Percentiles rank a stretch among this genome's conserved stretches.
phyloP scores from a whole-genome alignment of 92 coral and sea anemone genomes.

The Porites lobata region DNA sequence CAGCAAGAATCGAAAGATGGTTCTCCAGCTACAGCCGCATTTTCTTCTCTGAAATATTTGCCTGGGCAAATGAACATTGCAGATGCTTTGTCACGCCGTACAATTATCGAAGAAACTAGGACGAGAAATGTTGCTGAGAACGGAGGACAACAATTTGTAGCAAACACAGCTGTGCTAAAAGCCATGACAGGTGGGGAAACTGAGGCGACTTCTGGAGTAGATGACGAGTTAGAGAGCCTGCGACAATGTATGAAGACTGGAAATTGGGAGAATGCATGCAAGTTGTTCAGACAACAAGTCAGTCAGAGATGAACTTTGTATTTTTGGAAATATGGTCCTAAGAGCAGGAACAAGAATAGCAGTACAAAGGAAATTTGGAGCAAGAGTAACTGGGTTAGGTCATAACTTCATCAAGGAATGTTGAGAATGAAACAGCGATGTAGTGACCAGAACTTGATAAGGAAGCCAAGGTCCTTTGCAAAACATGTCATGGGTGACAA shows the following conservation, averaged over 20 bases:
- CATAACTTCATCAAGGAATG: not conserved
- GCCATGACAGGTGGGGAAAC: slow-evolving; percentile 40
- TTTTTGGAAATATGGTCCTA: slow-evolving; percentile 1
- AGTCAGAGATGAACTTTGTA: slow-evolving; percentile 5
- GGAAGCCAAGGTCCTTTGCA: not conserved
- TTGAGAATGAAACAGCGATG: too few species aligned
- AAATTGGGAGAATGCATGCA: slow-evolving; percentile 46
- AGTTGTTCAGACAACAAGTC: not conserved
- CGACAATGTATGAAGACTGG: slow-evolving; percentile 44
- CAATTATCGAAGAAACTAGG: slow-evolving; percentile 4
- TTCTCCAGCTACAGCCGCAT: too few species aligned
- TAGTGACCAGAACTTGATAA: too few species aligned
- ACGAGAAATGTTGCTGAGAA: slow-evolving; percentile 55
- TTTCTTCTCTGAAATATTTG: not conserved
- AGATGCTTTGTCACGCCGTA: slow-evolving; percentile 34
- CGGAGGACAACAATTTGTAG: not conserved
- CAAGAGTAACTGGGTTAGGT: not conserved
- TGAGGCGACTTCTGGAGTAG: slow-evolving; percentile 40
- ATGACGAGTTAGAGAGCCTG: slow-evolving; percentile 36
- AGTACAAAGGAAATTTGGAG: not conserved
- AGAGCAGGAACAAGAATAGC: slow-evolving; percentile 4
- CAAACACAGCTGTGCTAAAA: slow-evolving; percentile 23
- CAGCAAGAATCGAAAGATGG: slow-evolving; percentile 52
- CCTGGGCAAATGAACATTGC: slow-evolving; percentile 27
- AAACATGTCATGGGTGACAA: not conserved